Conservation (phyloP, 2,797 vertebrate genomes). For the Myiothlypis coronata region DNA sequence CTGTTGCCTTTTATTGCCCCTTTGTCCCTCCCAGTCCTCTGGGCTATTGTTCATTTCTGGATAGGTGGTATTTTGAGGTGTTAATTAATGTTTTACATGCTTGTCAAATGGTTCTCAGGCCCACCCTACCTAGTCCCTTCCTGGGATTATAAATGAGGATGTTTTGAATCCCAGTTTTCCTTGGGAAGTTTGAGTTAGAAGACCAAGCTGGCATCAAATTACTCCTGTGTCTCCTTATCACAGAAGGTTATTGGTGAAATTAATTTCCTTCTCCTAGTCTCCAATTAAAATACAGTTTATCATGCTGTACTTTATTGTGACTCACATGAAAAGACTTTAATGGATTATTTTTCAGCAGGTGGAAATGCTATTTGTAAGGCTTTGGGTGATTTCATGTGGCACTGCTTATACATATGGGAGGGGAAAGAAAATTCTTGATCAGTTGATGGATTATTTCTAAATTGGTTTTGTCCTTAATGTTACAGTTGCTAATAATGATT, state of each 20-base stretch:
- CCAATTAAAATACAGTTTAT: slow-evolving; percentile 36
- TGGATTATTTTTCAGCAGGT: not conserved
- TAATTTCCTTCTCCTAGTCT: not conserved
- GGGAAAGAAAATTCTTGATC: slow-evolving; percentile 10
- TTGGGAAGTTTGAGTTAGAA: not conserved
- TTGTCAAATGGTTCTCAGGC: not conserved
- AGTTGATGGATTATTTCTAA: slow-evolving; percentile 44
- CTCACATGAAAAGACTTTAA: not conserved
- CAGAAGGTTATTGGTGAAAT: not conserved
- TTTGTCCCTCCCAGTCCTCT: not conserved
- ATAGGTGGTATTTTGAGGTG: not conserved
- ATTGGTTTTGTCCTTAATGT: slow-evolving; percentile 13
- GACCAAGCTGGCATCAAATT: not conserved
- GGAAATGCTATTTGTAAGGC: not conserved
- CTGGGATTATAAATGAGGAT: not conserved
- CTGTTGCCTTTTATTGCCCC: not conserved
- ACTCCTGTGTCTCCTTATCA: not conserved
- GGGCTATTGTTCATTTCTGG: not conserved
- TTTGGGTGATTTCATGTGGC: not conserved
- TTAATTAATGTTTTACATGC: not conserved
- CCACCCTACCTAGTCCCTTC: not conserved
- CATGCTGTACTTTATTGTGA: not conserved
- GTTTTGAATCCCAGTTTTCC: not conserved
- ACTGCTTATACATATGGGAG: not conserved
- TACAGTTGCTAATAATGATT: slow-evolving; percentile 50